Conservation (phyloP, 2,113 vertebrate genomes). For the Ophthalmolycus amberensis region DNA sequence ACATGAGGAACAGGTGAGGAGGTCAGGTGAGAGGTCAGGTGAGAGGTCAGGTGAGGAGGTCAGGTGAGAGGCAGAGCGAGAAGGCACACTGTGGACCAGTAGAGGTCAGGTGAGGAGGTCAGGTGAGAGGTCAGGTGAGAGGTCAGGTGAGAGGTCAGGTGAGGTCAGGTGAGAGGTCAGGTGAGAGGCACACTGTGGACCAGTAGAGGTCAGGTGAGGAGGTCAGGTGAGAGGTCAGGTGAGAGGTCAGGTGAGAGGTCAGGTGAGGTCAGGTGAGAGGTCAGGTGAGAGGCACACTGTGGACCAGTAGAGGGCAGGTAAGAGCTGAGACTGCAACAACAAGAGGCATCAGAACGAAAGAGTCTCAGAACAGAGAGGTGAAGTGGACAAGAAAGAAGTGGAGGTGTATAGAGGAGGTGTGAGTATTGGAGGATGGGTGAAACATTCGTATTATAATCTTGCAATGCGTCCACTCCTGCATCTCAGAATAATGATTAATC, state of each 20-base stretch:
- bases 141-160: too few species aligned
- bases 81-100: neutral
- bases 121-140: too few species aligned
- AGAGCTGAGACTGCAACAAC: neutral
- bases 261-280: too few species aligned
- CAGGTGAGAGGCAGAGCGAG: too few species aligned
- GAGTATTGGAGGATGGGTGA: neutral
- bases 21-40: neutral
- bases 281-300: too few species aligned
- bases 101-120: too few species aligned
- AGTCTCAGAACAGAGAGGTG: neutral
- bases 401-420: neutral
- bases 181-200: too few species aligned
- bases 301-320: neutral
- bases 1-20: neutral
- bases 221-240: too few species aligned
- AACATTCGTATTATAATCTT: conserved; percentile 8
- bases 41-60: too few species aligned
- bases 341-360: neutral
- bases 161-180: too few species aligned
- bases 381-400: neutral
- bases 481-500: conserved; percentile 17
- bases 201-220: neutral
- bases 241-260: too few species aligned
- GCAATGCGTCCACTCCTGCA: conserved; percentile 6